phyloP scores from a whole-genome alignment of 2,797 vertebrate genomes.

The Helarctos malayanus region DNA sequence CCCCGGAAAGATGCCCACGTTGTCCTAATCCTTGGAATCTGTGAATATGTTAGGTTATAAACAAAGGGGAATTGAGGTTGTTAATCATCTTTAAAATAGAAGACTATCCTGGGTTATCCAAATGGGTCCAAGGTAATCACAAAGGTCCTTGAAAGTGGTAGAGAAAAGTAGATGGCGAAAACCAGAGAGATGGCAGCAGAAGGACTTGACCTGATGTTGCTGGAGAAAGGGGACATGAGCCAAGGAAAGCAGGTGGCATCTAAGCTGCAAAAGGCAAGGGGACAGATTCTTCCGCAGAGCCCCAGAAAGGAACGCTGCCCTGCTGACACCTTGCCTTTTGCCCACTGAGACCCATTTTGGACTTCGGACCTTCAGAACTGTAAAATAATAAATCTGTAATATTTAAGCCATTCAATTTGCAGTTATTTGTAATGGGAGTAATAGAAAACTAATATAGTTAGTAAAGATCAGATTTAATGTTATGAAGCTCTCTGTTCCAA shows the following conservation, averaged over 20 bases:
- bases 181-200: background rate
- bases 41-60: background rate
- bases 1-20: background rate
- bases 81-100: conserved; percentile 14
- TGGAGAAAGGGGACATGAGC: background rate
- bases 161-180: background rate
- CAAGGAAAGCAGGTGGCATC: background rate
- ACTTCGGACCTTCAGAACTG: background rate
- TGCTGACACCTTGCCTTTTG: background rate
- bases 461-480: background rate
- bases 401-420: background rate
- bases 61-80: conserved; percentile 46
- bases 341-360: background rate
- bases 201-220: background rate
- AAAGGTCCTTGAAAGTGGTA: background rate
- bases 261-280: no score
- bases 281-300: background rate
- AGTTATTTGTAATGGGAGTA: background rate
- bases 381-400: background rate
- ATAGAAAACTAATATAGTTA: background rate
- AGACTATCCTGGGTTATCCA: background rate
- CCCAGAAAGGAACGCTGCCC: background rate
- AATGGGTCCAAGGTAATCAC: background rate
- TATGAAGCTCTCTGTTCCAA: conserved; percentile 3
- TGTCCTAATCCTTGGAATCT: background rate